A percentile compares a stretch with the other conserved stretches of the same genome.
phyloP scores from a whole-genome alignment of 2,888 invertebrate genomes.

The Melinaea marsaeus region DNA sequence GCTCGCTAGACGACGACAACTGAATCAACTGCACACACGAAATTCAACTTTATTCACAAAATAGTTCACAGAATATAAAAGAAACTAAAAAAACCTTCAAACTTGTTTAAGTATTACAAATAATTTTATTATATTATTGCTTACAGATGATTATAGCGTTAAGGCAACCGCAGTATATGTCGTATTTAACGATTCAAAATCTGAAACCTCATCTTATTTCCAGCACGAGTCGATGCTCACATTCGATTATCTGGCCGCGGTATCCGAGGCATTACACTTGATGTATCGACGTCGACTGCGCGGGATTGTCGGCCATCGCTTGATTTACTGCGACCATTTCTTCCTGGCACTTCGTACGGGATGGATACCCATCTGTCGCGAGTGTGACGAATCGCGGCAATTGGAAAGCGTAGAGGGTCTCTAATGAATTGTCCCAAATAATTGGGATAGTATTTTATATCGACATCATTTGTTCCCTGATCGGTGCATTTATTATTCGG shows the following conservation, averaged over 20 bases:
- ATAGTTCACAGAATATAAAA: not conserved
- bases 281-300: conserved; percentile 74
- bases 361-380: conserved; percentile 70
- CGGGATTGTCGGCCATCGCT: conserved; percentile 72
- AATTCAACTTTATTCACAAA: conserved; percentile 50
- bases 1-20: conserved; percentile 55
- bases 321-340: conserved; percentile 74
- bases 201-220: conserved; percentile 74
- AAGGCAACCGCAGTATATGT: conserved; percentile 42
- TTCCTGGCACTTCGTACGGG: conserved; percentile 72
- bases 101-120: not conserved
- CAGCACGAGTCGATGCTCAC: conserved; percentile 77
- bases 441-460: conserved; percentile 77
- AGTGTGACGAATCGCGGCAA: conserved; percentile 70
- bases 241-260: conserved; percentile 77
- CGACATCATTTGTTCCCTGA: conserved; percentile 70
- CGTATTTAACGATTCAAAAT: conserved; percentile 46
- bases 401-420: conserved; percentile 65
- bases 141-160: conserved; percentile 34
- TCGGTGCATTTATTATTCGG: conserved; percentile 68
- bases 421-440: conserved; percentile 78
- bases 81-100: not conserved
- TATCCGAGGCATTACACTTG: conserved; percentile 77
- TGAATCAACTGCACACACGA: conserved; percentile 41
- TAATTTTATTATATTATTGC: not conserved